A percentile compares a stretch with the other conserved stretches of the same genome.
phyloP scores from a whole-genome alignment of 2,797 vertebrate species.

The Rhodeus uyekii region DNA sequence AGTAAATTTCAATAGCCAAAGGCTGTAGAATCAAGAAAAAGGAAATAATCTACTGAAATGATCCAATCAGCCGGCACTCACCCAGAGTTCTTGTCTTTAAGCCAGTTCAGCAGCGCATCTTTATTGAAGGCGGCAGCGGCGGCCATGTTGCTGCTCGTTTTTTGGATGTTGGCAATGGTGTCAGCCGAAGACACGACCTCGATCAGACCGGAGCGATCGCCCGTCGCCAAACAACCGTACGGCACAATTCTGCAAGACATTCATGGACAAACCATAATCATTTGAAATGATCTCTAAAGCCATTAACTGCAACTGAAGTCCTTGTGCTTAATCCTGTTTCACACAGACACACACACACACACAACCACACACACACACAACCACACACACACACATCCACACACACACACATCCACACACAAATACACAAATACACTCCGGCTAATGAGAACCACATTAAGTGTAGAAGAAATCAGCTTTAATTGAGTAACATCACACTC shows the following conservation, averaged over 20 bases:
- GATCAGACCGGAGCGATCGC: constrained; percentile 93
- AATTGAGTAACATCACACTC: neutral
- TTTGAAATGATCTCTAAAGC: neutral
- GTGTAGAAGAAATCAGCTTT: neutral
- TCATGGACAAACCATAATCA: neutral
- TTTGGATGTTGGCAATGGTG: constrained; percentile 98
- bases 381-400: no score
- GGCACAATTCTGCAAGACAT: constrained; percentile 85
- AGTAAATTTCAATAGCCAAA: neutral
- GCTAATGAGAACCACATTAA: neutral
- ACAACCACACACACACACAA: no score
- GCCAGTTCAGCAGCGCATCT: constrained; percentile 97
- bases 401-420: no score
- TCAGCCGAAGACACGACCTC: constrained; percentile 95
- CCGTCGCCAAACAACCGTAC: constrained; percentile 97
- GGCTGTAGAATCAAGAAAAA: neutral
- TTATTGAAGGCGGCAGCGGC: constrained; percentile 98
- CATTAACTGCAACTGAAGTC: neutral
- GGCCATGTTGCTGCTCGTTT: constrained; percentile 95
- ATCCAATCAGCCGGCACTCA: constrained; percentile 54
- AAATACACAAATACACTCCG: no score
- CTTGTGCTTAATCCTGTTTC: neutral
- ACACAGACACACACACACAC: no score
- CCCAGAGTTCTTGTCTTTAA: constrained; percentile 96
- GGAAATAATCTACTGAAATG: neutral